A percentile compares a stretch with the other conserved stretches of the same genome.
Conservation (phyloP, 2,113 vertebrate genomes). For the Spea bombifrons region DNA sequence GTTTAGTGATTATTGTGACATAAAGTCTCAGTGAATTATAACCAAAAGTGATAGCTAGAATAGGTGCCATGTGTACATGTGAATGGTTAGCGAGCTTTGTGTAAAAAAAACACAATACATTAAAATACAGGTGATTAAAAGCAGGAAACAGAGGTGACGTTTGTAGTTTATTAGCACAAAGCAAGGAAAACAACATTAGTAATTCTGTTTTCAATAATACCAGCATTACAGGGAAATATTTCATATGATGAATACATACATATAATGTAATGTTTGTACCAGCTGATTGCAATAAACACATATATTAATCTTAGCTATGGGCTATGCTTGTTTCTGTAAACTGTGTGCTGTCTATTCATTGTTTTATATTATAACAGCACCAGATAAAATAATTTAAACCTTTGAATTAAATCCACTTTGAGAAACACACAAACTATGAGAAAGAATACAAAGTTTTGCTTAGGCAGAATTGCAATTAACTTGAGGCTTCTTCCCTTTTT, state of each 20-base stretch:
- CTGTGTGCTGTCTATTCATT: conserved; percentile 25
- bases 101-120: conserved; percentile 28
- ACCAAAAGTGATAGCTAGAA: background rate
- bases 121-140: conserved; percentile 27
- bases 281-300: conserved; percentile 29
- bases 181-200: conserved; percentile 40
- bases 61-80: conserved; percentile 4
- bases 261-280: conserved; percentile 35
- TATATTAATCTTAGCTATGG: conserved; percentile 38
- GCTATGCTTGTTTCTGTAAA: conserved; percentile 28
- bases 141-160: conserved; percentile 30
- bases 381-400: conserved; percentile 46
- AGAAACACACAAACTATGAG: conserved; percentile 27
- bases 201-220: conserved; percentile 12
- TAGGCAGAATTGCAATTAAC: conserved; percentile 22
- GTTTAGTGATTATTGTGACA: background rate
- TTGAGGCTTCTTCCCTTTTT: conserved; percentile 12
- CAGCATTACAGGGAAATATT: conserved; percentile 25
- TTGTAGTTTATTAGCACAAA: conserved; percentile 45
- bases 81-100: conserved; percentile 4
- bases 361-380: conserved; percentile 32
- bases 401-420: conserved; percentile 42
- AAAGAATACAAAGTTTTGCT: conserved; percentile 21
- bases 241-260: conserved; percentile 30
- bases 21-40: background rate